Percentiles rank a stretch among this genome's conserved stretches.
Evolutionary conservation across 1,140 invertebrate genomes (phyloP).

Genomic region (Amyelois transitella): DNA sequence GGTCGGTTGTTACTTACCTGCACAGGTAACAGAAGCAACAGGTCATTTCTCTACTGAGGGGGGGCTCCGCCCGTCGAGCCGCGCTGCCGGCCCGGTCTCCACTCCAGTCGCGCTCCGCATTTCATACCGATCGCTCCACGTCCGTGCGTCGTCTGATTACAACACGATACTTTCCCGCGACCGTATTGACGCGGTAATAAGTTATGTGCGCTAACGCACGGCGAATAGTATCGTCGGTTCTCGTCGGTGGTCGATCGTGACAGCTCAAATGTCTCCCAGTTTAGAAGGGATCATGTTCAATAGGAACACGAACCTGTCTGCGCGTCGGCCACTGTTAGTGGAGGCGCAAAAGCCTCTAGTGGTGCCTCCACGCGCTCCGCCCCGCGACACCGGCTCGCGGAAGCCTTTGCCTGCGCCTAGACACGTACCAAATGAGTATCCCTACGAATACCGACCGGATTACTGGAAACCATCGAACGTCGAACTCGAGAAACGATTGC

Average conservation of each 20-base stretch:
- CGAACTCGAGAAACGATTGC: conserved; percentile 64
- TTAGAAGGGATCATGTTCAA: conserved; percentile 70
- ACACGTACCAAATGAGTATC: conserved; percentile 35
- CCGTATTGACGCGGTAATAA: conserved; percentile 37
- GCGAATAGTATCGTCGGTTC: conserved; percentile 6
- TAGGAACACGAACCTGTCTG: conserved; percentile 67
- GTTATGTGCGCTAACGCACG: conserved; percentile 66
- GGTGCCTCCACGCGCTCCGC: conserved; percentile 57
- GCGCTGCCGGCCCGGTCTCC: conserved; percentile 12
- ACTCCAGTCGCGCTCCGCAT: conserved; percentile 21
- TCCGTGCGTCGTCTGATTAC: conserved; percentile 12
- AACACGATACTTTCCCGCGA: conserved; percentile 51
- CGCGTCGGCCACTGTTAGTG: conserved; percentile 62
- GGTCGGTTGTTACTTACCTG: conserved; percentile 59
- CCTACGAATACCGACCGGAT: conserved; percentile 50
- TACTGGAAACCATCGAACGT: conserved; percentile 68
- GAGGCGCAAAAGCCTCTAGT: conserved; percentile 65
- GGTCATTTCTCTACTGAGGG: conserved; percentile 59
- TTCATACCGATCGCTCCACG: conserved; percentile 19
- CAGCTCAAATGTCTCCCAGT: conserved; percentile 69
- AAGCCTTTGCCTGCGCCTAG: conserved; percentile 47
- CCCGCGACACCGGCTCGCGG: conserved; percentile 53
- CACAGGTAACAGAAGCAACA: conserved; percentile 68
- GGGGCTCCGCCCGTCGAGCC: conserved; percentile 26
- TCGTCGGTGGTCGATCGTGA: conserved; percentile 40